Conservation (phyloP, 2,888 invertebrate genomes). For the Meghimatium bilineatum region DNA sequence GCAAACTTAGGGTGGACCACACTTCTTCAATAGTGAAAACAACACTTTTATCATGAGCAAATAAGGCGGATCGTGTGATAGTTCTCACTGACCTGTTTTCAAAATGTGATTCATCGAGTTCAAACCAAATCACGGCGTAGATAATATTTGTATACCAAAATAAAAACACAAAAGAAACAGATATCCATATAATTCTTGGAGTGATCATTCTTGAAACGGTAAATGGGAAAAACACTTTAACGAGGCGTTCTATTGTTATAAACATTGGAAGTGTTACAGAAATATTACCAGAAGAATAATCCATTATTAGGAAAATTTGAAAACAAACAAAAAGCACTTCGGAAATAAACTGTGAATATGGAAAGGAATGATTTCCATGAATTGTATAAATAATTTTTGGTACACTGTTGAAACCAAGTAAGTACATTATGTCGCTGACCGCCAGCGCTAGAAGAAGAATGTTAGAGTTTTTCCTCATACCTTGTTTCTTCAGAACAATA, state of each 20-base stretch:
- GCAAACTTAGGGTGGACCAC: not conserved
- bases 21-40: not conserved
- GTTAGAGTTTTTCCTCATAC: slow-evolving; percentile 12
- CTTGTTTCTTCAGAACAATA: slow-evolving; percentile 17
- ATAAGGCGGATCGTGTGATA: not conserved
- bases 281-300: slow-evolving; percentile 4
- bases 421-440: not conserved
- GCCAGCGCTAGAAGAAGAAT: slow-evolving; percentile 22
- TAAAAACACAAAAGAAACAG: not conserved
- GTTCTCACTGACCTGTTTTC: slow-evolving; percentile 5
- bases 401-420: slow-evolving; percentile 18
- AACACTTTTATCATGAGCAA: not conserved
- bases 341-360: not conserved
- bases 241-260: slow-evolving; percentile 30
- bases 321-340: not conserved
- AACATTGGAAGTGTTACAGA: slow-evolving; percentile 24
- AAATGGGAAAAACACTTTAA: slow-evolving; percentile 25
- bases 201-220: slow-evolving; percentile 8
- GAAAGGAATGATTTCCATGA: not conserved
- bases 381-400: slow-evolving; percentile 1
- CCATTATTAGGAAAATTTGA: not conserved
- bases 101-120: not conserved
- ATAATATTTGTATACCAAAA: slow-evolving; percentile 13
- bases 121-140: slow-evolving; percentile 20
- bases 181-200: not conserved